Base-by-base conservation (phyloP, 1,140 invertebrate genomes). In the Dreissena rostriformis region DNA sequence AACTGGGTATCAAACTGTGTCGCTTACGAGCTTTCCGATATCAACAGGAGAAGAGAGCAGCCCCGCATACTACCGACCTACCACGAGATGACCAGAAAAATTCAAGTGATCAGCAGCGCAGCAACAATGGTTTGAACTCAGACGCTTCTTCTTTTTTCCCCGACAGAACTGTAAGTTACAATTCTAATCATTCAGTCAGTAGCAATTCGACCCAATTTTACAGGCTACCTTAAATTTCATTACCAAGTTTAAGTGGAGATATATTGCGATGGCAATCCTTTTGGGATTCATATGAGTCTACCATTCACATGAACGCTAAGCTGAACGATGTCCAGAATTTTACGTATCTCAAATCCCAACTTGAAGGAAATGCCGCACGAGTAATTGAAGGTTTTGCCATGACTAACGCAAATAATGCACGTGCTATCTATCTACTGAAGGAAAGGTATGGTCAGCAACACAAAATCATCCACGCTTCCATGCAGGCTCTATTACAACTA, bases 271-370 rank as follows among this genome's bases (percentile, higher is more conserved):
- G 77, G 61, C 77, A 79, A 55, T 22, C 77, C 15, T 79, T 79
- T 29, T 79, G 77, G 77, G 65, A 79, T 26, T 79, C 65, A 24
- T 79, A 57, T 51, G 66, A 79, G 26, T 66, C 65, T 19, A 28
- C 77, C 17, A 52, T 79, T 14, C 65, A 79, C 28, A 39, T 65
- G 24, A 78, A 78, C 51, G 53, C n/a, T 12, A 68, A 66, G 12
- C 70, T 81, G 8, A 72, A 67, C 10, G 52, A 79, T 67, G 77
- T 79, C 1, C 66, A 79, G 51, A 68, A 70, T 79, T n/a, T n/a
- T 39, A 70, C n/a, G 12, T 68, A 79, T n/a, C 15, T 79, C 17
- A 51, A 49, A 22, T 26, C 51, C n/a, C n/a, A 7, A 66, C 68
- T 61, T n/a, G 17, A 74, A 26, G 71, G 51, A 28, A 57, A 15